Evolutionary conservation across 2,797 vertebrate genomes (phyloP).

Genomic region (Cryptoprocta ferox): DNA sequence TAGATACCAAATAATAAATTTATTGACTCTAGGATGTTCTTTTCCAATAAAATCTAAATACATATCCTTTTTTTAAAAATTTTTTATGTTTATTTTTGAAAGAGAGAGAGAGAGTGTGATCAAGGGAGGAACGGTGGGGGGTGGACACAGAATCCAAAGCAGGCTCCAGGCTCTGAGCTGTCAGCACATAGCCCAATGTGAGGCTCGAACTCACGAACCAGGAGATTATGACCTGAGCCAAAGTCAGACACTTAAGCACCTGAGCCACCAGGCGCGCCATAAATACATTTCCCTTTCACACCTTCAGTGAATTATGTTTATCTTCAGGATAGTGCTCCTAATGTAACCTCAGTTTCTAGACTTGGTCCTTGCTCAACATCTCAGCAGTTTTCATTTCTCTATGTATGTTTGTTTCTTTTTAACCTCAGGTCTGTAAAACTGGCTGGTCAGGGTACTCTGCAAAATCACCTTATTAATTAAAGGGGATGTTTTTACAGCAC

Average conservation of each 20-base stretch:
- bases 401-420: conserved; percentile 38
- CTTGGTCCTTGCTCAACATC: background rate
- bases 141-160: too few species aligned
- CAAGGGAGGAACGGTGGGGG: too few species aligned
- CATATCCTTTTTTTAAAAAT: background rate
- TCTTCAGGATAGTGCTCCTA: conserved; percentile 11
- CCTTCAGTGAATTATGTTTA: background rate
- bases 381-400: conserved; percentile 40
- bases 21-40: background rate
- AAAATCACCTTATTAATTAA: conserved; percentile 33
- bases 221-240: too few species aligned
- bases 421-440: conserved; percentile 16
- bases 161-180: too few species aligned
- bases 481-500: conserved; percentile 22
- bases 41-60: conserved; percentile 40
- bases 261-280: too few species aligned
- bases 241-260: too few species aligned
- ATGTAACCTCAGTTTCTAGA: background rate
- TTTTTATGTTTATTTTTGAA: too few species aligned
- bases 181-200: too few species aligned
- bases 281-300: conserved; percentile 11
- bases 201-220: too few species aligned
- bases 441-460: background rate
- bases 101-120: too few species aligned
- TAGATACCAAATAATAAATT: background rate